Evolutionary conservation across 2,113 vertebrate genomes (phyloP).

Genomic region (Oreochromis tanganicae): DNA sequence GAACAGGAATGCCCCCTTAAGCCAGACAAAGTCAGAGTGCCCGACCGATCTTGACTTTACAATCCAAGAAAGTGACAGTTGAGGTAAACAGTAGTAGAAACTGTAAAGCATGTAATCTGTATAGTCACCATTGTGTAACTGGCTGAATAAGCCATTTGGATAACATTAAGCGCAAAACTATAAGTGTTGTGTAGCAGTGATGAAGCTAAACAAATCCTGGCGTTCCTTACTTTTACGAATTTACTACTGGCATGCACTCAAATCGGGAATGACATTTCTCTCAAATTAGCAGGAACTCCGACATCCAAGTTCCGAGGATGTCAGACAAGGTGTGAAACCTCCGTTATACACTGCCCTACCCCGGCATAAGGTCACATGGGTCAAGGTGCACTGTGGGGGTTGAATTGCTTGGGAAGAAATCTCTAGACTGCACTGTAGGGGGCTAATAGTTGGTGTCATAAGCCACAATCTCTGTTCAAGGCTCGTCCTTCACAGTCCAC

Average conservation of each 20-base stretch:
- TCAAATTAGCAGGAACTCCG: not conserved
- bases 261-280: not conserved
- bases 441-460: not conserved
- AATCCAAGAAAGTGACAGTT: not conserved
- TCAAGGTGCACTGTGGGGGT: not conserved
- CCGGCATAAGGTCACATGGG: not conserved
- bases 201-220: not conserved
- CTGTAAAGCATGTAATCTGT: not conserved
- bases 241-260: not conserved
- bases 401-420: not conserved
- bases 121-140: not conserved
- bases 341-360: not conserved
- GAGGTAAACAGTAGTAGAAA: too few species aligned
- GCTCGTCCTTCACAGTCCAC: not conserved
- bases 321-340: not conserved
- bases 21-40: not conserved
- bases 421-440: fast-evolving
- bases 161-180: not conserved
- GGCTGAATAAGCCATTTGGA: not conserved
- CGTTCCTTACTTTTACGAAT: not conserved
- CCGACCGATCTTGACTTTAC: not conserved
- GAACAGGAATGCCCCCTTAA: not conserved
- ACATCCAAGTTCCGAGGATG: not conserved
- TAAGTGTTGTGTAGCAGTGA: not conserved
- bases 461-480: not conserved